Base-by-base conservation (phyloP, 2,888 invertebrate genomes). In the Anagyrus pseudococci region DNA sequence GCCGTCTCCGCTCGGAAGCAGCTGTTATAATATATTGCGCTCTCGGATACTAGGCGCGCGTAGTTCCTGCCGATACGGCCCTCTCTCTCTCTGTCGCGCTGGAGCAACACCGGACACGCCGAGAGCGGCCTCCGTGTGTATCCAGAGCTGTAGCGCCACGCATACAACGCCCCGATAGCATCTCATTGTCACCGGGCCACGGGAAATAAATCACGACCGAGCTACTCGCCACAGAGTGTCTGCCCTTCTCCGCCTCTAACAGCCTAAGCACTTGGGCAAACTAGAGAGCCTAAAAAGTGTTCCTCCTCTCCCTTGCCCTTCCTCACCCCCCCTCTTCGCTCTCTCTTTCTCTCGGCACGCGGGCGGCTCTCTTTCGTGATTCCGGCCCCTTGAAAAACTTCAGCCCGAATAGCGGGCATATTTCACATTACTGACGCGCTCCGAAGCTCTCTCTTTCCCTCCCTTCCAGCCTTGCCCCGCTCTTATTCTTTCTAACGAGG, bases 151-250 rank as follows among this genome's bases (percentile, higher is more conserved):
- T n/a, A n/a, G n/a, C n/a, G n/a, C n/a, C n/a, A n/a, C n/a, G n/a
- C n/a, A n/a, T n/a, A n/a, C n/a, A n/a, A n/a, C n/a, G n/a, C n/a
- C n/a, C 49, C 71, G 77, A 77, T 77, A 78, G 73, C 73, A 77
- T 78, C 76, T 75, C 73, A 74, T 76, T 77, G 76, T 76, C 74
- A 73, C 73, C n/a, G 68, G 73, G 67, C 63, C 64, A 66, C 17
- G 19, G 57, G 54, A 66, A 63, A 76, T 76, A 76, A 76, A 76
- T 76, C 75, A 62, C n/a, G 19, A 13, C 40, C 23, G 41, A 33
- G 25, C 44, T 22, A 15, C n/a, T n/a, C 29, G 44, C n/a, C n/a
- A n/a, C n/a, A n/a, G n/a, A n/a, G n/a, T n/a, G n/a, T 20, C 25
- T 13, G 25, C 2, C 23, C 37, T 23, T 2, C 7, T 26, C 19